Base-by-base conservation (phyloP, 2,888 invertebrate species). In the Apeira syringaria region DNA sequence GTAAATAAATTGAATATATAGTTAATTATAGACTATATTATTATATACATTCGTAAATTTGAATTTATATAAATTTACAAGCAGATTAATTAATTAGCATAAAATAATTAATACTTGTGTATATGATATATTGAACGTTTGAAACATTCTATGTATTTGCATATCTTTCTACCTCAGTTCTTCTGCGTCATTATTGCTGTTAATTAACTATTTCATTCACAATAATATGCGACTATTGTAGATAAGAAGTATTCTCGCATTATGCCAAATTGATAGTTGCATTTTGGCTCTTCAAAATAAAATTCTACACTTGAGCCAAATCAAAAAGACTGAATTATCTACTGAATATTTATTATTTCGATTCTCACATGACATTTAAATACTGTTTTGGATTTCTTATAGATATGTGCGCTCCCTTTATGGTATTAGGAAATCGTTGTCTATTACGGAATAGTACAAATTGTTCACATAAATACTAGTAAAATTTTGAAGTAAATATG, bases 361-460 rank as follows among this genome's bases (percentile, higher is more conserved):
- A 50, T 45, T 43, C 41, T 33, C 31, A 42, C 27, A 32, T 35
- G 24, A 35, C 34, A 37, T 40, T 38, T 18, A 15, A 34, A 25
- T 11, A 20, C 20, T n/a, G 13, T 28, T 31, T 39, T 43, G 29
- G 22, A 40, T 45, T 34, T 39, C 37, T 40, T n/a, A 32, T 39
- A 31, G 38, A 34, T 32, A 20, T 20, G 26, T 30, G 18, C 11
- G 17, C 25, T 10, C 32, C 33, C 18, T 36, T 32, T 34, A 37
- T 37, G 10, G 37, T 35, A 15, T 36, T 25, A 37, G 8, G 34
- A 33, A 42, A 50, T 42, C 47, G 40, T 55, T 64, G 66, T 75
- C 70, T 74, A 71, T 74, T 77, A 72, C 61, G 56, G 44, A 63
- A 72, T 65, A 75, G 76, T 80, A 78, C 78, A 74, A 76, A 75